Evolutionary conservation across 2,888 invertebrate genomes (phyloP), one percentile per base, ranked within the genome.

Genomic region (Ornithoptera alexandrae): DNA sequence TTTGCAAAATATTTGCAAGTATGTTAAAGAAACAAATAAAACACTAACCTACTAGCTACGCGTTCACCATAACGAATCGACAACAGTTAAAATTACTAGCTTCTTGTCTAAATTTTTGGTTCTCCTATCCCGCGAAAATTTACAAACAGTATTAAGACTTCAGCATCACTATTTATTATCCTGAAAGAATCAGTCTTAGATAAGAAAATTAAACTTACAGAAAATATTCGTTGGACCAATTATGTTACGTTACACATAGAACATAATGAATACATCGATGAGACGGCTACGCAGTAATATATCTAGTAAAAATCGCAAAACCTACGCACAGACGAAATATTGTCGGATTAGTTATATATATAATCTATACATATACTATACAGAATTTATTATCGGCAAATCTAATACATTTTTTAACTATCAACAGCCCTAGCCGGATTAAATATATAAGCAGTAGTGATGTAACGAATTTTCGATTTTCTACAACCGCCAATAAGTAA

Each of bases 181-280:
- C 75, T 78, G 79, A 81, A 82, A 77, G 79, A 81, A 78, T 89
- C 89, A 89, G 89, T 89, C 89, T 89, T 22, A 64, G 78, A 78
- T 30, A 81, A 81, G 69, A 73, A 78, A 81, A 81, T 71, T 74
- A 75, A 74, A 58, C 68, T 73, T 73, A 79, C 68, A 71, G 72
- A 75, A 75, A 79, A 78, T 78, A 76, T 84, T 84, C 85, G 82
- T 83, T 86, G 84, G 81, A 83, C 81, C 81, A 79, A 81, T 71
- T 81, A 79, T 72, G 79, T 80, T 76, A 68, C 75, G 77, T 77
- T 72, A 66, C 75, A 74, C 77, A 78, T 72, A 73, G 73, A 72
- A 74, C 61, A 69, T 66, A 72, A 69, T 63, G 71, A 71, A 71
- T 65, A 65, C 65, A 68, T 67, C 67, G 61, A 69, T 62, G 50